Evolutionary conservation across 2,113 vertebrate genomes (phyloP).

Genomic region (Odocoileus hemionus): DNA sequence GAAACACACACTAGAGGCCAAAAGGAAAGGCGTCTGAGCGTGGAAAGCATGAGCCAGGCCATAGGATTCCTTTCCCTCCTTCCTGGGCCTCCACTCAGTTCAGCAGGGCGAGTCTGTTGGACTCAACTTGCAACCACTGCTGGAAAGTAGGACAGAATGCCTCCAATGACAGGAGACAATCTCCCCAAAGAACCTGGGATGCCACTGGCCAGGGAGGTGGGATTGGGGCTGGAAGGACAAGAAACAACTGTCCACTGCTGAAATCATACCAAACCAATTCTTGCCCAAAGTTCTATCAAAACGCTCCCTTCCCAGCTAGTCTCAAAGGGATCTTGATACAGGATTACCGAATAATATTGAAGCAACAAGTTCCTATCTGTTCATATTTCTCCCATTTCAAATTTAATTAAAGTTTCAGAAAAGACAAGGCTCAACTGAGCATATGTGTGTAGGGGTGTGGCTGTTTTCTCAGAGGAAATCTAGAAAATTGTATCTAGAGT

Average conservation of each 20-base stretch:
- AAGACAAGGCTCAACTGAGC: not conserved
- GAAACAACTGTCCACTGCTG: fast-evolving
- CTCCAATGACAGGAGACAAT: fast-evolving
- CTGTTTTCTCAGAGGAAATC: not conserved
- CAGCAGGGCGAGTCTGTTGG: not conserved
- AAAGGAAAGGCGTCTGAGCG: fast-evolving
- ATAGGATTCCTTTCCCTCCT: fast-evolving
- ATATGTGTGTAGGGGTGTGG: not conserved
- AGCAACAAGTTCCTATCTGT: not conserved
- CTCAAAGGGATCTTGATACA: not conserved
- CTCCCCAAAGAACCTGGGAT: not conserved
- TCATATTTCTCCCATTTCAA: not conserved
- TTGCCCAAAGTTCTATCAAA: not conserved
- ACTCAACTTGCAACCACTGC: fast-evolving
- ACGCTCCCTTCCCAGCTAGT: not conserved
- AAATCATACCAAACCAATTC: not conserved
- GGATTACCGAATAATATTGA: not conserved
- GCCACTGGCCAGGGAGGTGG: not conserved
- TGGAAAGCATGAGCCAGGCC: fast-evolving
- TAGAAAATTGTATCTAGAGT: not conserved
- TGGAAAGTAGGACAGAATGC: fast-evolving
- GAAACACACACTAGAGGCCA: fast-evolving
- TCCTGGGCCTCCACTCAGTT: fast-evolving
- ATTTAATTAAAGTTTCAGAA: conserved; percentile 24
- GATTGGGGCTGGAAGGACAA: fast-evolving